These are phyloP conservation scores for Trachymyrmex septentrionalis DNA, from an alignment of 1,140 invertebrate genomes.

Conservation along the genomic window DNA sequence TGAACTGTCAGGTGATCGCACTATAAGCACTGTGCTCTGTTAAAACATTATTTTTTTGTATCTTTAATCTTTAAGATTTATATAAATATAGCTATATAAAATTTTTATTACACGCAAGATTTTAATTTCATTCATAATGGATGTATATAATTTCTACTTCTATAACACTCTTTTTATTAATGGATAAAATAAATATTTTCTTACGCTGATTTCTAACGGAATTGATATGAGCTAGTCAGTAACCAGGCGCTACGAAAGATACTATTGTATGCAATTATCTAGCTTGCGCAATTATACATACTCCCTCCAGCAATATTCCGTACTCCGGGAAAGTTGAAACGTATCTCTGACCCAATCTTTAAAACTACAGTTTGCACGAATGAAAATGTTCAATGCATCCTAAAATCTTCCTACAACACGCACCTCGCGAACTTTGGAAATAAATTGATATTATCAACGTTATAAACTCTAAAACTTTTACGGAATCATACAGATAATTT, in stretches of 20 bases:
- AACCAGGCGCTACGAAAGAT: neutral
- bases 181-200: neutral
- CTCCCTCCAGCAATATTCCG: slow-evolving; percentile 11
- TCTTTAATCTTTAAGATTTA: neutral
- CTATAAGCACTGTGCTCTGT: neutral
- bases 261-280: slow-evolving; percentile 10
- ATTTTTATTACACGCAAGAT: neutral
- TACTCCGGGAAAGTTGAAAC: slow-evolving; percentile 4
- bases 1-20: neutral
- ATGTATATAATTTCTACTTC: neutral
- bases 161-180: neutral
- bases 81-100: neutral
- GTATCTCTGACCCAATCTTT: slow-evolving; percentile 54
- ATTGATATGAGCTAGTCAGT: slow-evolving; percentile 13
- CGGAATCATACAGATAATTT: neutral
- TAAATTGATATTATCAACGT: slow-evolving; percentile 16
- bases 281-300: slow-evolving; percentile 24
- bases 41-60: neutral
- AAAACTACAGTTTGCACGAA: slow-evolving; percentile 31
- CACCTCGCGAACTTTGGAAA: slow-evolving; percentile 8
- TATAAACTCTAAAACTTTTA: neutral
- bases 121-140: neutral
- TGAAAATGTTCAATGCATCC: slow-evolving; percentile 24
- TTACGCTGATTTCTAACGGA: neutral
- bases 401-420: slow-evolving; percentile 18